A percentile compares a stretch with the other conserved stretches of the same genome.
phyloP scores from a whole-genome alignment of 2,888 invertebrate genomes.

The Buathra laborator region DNA sequence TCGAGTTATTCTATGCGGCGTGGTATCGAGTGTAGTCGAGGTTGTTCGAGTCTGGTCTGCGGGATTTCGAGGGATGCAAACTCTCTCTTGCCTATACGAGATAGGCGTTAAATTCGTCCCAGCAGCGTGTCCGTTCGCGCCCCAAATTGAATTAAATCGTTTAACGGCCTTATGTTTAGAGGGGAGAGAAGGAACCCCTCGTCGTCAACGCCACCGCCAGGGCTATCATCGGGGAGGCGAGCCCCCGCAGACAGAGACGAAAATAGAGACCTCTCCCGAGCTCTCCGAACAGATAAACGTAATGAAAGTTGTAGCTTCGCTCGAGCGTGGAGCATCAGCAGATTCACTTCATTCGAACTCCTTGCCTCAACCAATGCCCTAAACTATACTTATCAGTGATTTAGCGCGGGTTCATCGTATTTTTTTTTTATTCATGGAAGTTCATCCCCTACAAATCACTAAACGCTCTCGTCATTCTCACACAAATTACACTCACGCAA shows the following conservation, averaged over 20 bases:
- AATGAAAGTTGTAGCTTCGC: constrained; percentile 82
- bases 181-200: constrained; percentile 73
- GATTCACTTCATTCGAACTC: constrained; percentile 77
- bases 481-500: constrained; percentile 52
- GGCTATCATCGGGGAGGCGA: constrained; percentile 66
- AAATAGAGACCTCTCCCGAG: constrained; percentile 69
- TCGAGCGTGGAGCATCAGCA: constrained; percentile 73
- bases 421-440: constrained; percentile 33
- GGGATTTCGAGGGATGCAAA: constrained; percentile 52
- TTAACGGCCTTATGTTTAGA: constrained; percentile 83
- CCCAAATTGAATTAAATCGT: constrained; percentile 84
- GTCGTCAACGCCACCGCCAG: constrained; percentile 50
- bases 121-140: constrained; percentile 69
- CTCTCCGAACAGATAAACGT: constrained; percentile 79
- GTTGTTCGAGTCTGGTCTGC: constrained; percentile 17
- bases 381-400: constrained; percentile 69
- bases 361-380: constrained; percentile 26
- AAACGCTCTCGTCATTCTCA: constrained; percentile 50
- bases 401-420: constrained; percentile 72
- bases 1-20: constrained; percentile 19
- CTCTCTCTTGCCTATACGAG: constrained; percentile 55
- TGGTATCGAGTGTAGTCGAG: constrained; percentile 10
- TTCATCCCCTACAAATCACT: constrained; percentile 34
- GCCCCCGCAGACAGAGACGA: constrained; percentile 71
- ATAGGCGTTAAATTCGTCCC: constrained; percentile 82